Conservation (phyloP, 1,140 invertebrate genomes). For the Sycophaga agraensis region DNA sequence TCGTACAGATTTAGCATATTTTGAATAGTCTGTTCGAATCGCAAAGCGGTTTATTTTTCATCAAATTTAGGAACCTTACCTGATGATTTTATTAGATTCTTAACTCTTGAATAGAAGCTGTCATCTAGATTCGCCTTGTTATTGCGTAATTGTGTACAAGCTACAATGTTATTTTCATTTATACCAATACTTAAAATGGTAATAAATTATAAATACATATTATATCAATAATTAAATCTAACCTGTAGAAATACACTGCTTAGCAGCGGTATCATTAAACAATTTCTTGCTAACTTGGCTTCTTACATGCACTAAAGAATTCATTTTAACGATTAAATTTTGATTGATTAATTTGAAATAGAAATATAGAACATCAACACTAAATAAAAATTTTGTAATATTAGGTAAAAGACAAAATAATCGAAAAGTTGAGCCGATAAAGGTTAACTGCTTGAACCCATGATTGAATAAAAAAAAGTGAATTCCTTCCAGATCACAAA, state of each 20-base stretch:
- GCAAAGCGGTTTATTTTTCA: too few relatives aligned
- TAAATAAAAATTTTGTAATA: neutral
- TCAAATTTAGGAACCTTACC: too few relatives aligned
- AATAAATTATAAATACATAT: neutral
- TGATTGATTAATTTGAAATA: neutral
- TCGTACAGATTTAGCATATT: too few relatives aligned
- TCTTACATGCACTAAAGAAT: neutral
- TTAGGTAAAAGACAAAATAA: too few relatives aligned
- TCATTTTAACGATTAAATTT: constrained; percentile 8
- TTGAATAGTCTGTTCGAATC: too few relatives aligned
- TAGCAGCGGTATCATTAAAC: neutral
- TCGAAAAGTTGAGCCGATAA: too few relatives aligned
- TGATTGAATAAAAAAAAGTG: too few relatives aligned
- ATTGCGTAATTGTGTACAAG: neutral
- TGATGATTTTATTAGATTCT: constrained; percentile 30
- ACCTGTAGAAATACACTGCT: neutral
- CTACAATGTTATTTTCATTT: constrained; percentile 6
- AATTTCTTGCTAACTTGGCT: neutral
- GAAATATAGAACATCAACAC: neutral
- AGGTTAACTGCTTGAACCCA: too few relatives aligned
- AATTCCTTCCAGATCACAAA: too few relatives aligned
- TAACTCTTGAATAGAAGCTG: constrained; percentile 31
- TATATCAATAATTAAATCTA: neutral
- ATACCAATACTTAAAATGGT: neutral
- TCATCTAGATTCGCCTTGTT: neutral